phyloP scores from a whole-genome alignment of 2,888 invertebrate species.

The Melipona beecheii region DNA sequence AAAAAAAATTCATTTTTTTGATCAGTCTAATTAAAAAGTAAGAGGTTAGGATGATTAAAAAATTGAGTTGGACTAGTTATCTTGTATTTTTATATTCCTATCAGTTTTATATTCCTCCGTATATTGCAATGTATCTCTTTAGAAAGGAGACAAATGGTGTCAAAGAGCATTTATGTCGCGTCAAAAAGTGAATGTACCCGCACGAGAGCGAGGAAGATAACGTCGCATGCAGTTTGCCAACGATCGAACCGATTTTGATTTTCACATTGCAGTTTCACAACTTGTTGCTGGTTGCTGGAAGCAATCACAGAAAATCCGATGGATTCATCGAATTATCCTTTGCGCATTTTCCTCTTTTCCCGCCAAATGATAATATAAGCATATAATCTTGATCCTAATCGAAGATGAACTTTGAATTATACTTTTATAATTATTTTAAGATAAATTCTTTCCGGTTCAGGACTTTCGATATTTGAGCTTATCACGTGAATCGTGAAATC shows the following conservation, averaged over 20 bases:
- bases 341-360: background rate
- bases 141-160: background rate
- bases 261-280: background rate
- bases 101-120: no score
- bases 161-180: background rate
- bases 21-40: no score
- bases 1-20: no score
- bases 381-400: background rate
- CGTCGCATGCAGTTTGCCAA: background rate
- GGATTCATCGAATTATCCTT: background rate
- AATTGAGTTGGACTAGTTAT: no score
- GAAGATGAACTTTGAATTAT: background rate
- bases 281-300: constrained; percentile 12
- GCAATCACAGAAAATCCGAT: constrained; percentile 21
- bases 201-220: background rate
- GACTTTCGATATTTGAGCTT: background rate
- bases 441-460: background rate
- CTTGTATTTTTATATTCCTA: background rate
- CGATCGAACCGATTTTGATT: background rate
- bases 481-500: no score
- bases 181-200: background rate
- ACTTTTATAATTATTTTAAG: background rate
- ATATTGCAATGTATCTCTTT: background rate
- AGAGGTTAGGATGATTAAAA: no score
- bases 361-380: background rate